Conservation (phyloP, 2,797 vertebrate species). For the Chelonia mydas region DNA sequence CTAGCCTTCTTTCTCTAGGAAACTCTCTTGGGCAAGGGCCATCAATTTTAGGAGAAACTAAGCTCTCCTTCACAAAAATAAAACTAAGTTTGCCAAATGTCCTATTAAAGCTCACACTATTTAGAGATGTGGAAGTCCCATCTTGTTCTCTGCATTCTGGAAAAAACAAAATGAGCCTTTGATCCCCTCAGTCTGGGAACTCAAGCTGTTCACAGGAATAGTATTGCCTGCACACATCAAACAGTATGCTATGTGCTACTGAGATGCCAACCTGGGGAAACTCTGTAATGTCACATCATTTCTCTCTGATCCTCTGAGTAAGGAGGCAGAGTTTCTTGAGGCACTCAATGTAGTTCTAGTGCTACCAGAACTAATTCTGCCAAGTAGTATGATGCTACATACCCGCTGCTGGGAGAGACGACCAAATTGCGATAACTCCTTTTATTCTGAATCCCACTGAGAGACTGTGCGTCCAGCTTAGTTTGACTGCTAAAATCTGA, state of each 20-base stretch:
- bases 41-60: neutral
- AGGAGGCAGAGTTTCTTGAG: neutral
- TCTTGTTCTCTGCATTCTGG: neutral
- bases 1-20: neutral
- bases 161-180: neutral
- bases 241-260: neutral
- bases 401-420: too few species aligned
- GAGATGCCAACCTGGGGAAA: neutral
- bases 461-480: neutral
- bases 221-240: too few species aligned
- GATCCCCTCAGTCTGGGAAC: neutral
- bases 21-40: neutral
- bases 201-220: neutral
- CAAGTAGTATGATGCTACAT: neutral
- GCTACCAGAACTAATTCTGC: neutral
- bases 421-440: too few species aligned
- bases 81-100: neutral
- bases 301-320: neutral
- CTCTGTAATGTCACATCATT: neutral
- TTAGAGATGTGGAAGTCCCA: neutral
- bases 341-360: rapidly evolving
- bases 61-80: neutral
- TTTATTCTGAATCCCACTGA: neutral
- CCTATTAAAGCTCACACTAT: neutral
- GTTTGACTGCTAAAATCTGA: neutral